A percentile compares a stretch with the other conserved stretches of the same genome.
phyloP scores from a whole-genome alignment of 1,140 invertebrate genomes.

The Elymnias hypermnestra region DNA sequence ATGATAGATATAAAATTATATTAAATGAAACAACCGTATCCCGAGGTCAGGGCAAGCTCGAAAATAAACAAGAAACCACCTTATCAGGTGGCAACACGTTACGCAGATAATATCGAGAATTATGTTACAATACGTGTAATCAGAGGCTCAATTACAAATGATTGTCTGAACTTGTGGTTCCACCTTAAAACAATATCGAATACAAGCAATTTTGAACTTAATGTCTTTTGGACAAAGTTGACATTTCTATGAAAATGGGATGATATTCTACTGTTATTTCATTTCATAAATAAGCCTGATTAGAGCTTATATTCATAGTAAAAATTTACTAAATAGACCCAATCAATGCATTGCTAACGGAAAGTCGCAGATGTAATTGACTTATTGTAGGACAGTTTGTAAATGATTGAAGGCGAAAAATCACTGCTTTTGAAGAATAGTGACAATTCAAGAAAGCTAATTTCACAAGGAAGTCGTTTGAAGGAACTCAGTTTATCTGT shows the following conservation, averaged over 20 bases:
- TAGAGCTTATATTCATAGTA: background rate
- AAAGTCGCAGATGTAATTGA: no score
- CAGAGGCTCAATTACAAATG: background rate
- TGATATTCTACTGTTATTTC: background rate
- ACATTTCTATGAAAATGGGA: background rate
- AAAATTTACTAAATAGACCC: background rate
- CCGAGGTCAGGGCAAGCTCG: background rate
- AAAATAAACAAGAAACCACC: background rate
- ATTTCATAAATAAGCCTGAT: no score
- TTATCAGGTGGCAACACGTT: background rate
- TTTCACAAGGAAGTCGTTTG: no score
- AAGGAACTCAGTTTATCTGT: no score
- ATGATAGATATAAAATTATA: no score
- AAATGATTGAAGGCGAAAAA: no score
- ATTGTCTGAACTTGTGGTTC: background rate
- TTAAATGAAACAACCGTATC: no score
- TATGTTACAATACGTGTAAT: constrained; percentile 5
- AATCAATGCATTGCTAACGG: background rate
- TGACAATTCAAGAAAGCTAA: no score
- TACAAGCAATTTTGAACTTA: background rate
- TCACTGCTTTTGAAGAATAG: no score
- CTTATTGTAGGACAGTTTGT: no score
- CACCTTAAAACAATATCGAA: background rate
- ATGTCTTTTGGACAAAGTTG: background rate
- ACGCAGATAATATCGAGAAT: background rate